Evolutionary conservation across 2,113 vertebrate genomes (phyloP), one percentile per base, ranked within the genome.

Genomic region (Campylomormyrus numenius): DNA sequence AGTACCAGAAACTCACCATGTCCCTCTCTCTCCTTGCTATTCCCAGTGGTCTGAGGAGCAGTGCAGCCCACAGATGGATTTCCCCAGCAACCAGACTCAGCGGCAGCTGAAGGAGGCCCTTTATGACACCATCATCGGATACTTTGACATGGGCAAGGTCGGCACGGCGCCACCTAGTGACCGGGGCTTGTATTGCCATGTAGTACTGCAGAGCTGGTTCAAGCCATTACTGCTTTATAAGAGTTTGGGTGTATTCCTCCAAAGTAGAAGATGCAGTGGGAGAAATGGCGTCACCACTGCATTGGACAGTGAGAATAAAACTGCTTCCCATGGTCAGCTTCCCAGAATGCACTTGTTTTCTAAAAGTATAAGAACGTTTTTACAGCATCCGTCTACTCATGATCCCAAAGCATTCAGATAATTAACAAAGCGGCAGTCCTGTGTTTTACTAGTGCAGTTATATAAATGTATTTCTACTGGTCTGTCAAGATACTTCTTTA

Each of bases 81-180:
- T 96, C 92, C 96, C 97, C 88, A 94, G 96, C 91, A 96, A 97
- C 0, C 97, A 98, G 94, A 98, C 98, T 0, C 98, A 99, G 89
- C 96, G 98, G 1, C 98, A 99, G 92, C 96, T 99, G 91, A 99
- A 99, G 93, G 98, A 99, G 93, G 95, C 93, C 0, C 95, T 99
- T 66, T 99, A 98, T 4, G 97, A 97, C 91, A 97, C 95, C 95
- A 99, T 99, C 94, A 98, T 99, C 91, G 96, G 97, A 89, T 99
- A 99, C 95, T 99, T 99, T 89, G 98, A 99, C 96, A 98, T 98
- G 95, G 98, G 98, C 94, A 99, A 99, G 97, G 98, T 99, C 91
- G 91, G 90, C 70, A 62, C 10, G 11, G 35, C 52, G 9, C 53
- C 80, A 24, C 89, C 50, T 48, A 24, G 24, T 5, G 50, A 50